Conservation (phyloP, 2,888 invertebrate species). For the Apamea monoglypha region DNA sequence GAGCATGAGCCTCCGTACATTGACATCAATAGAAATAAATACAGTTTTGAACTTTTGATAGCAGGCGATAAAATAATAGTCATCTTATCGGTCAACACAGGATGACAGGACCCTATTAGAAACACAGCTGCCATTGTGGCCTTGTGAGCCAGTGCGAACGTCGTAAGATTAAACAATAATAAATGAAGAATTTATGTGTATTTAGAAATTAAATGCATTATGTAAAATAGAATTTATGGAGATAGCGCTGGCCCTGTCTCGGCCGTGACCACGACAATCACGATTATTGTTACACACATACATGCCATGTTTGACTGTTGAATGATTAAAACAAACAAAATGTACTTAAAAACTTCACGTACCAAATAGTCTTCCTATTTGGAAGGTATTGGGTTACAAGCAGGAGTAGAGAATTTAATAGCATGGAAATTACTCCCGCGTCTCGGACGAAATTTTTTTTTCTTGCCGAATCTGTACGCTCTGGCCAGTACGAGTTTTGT, state of each 20-base stretch:
- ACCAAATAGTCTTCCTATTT: not conserved
- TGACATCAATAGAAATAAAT: conserved; percentile 3
- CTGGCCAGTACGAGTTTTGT: not conserved
- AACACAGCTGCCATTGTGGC: conserved; percentile 36
- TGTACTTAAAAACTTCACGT: not conserved
- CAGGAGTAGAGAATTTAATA: not conserved
- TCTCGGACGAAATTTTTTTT: not conserved
- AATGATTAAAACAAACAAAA: not conserved
- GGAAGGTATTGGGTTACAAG: not conserved
- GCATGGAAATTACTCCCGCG: not conserved
- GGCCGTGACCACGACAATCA: not conserved
- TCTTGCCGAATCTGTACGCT: not conserved
- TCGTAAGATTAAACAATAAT: conserved; percentile 14
- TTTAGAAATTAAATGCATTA: conserved; percentile 11
- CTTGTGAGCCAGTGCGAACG: conserved; percentile 5
- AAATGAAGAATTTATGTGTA: conserved; percentile 1
- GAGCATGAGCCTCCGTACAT: not conserved
- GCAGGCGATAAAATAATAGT: conserved; percentile 29
- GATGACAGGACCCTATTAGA: conserved; percentile 8
- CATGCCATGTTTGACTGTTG: not conserved
- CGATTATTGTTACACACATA: not conserved
- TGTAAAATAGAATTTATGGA: not conserved
- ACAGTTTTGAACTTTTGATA: conserved; percentile 26
- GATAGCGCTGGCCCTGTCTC: not conserved
- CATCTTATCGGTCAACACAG: conserved; percentile 28